These are phyloP conservation scores for Sinopyrophorus schimmeli DNA, from an alignment of 2,888 invertebrate genomes.

Conservation along the genomic window DNA sequence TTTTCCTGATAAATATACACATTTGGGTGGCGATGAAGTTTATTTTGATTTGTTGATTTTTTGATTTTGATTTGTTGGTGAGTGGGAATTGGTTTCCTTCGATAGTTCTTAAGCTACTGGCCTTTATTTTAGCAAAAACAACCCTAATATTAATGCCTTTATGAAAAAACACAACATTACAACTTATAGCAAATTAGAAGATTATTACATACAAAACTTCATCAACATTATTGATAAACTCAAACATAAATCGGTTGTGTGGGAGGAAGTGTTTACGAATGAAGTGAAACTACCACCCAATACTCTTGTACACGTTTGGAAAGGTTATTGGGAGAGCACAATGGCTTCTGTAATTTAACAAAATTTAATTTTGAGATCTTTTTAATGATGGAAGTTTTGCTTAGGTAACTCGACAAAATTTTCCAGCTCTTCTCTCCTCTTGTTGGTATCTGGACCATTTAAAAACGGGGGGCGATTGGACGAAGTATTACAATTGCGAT, in stretches of 20 bases:
- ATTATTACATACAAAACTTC: constrained; percentile 67
- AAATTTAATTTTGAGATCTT: neutral
- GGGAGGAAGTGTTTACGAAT: constrained; percentile 89
- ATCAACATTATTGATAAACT: constrained; percentile 58
- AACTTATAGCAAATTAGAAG: constrained; percentile 64
- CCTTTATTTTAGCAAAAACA: constrained; percentile 60
- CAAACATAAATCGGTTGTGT: constrained; percentile 65
- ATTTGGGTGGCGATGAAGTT: too few relatives aligned
- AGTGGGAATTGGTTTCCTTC: too few relatives aligned
- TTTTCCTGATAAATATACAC: too few relatives aligned
- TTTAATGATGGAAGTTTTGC: too few relatives aligned
- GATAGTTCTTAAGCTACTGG: too few relatives aligned
- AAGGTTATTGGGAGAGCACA: constrained; percentile 34
- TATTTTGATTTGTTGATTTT: too few relatives aligned
- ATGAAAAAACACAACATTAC: constrained; percentile 62
- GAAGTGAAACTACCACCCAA: constrained; percentile 62
- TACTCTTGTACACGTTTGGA: constrained; percentile 87
- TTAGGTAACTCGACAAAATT: too few relatives aligned
- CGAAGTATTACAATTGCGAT: constrained; percentile 69
- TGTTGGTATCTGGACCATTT: constrained; percentile 89
- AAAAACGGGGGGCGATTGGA: constrained; percentile 69
- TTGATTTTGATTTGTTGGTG: too few relatives aligned
- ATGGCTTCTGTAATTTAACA: constrained; percentile 6
- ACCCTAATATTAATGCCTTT: constrained; percentile 65
- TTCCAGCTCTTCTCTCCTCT: constrained; percentile 72